These are phyloP conservation scores for Latrodectus hesperus DNA, from an alignment of 2,888 invertebrate genomes.

Conservation along the genomic window DNA sequence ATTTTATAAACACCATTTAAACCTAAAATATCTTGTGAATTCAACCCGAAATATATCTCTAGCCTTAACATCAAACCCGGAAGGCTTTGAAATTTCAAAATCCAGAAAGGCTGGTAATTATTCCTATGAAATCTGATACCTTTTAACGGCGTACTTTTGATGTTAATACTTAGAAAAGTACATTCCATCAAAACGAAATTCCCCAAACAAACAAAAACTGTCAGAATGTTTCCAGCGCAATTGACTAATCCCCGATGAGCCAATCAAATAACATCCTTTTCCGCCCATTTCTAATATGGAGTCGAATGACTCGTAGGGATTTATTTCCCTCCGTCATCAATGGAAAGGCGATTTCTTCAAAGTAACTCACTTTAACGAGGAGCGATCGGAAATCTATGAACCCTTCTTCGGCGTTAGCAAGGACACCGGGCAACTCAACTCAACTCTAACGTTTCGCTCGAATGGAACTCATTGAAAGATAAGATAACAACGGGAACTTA, in stretches of 20 bases:
- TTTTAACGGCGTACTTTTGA: too few relatives aligned
- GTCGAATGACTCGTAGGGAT: background rate
- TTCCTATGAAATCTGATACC: too few relatives aligned
- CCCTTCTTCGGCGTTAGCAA: conserved; percentile 10
- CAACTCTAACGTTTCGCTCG: conserved; percentile 19
- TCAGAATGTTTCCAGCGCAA: background rate
- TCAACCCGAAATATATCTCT: too few relatives aligned
- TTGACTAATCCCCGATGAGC: background rate
- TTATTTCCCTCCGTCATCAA: background rate
- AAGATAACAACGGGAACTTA: conserved; percentile 48
- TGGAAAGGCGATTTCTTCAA: background rate
- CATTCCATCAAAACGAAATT: too few relatives aligned
- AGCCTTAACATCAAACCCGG: too few relatives aligned
- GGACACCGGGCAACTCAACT: conserved; percentile 11
- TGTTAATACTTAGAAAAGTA: too few relatives aligned
- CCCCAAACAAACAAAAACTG: too few relatives aligned
- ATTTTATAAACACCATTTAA: too few relatives aligned
- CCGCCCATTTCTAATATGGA: background rate
- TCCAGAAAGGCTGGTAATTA: too few relatives aligned
- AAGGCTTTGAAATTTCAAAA: too few relatives aligned
- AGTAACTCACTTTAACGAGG: background rate
- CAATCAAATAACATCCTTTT: background rate
- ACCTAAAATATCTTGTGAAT: too few relatives aligned
- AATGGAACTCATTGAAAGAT: conserved; percentile 47
- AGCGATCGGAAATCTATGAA: conserved; percentile 49